These are phyloP conservation scores for Melieria picta DNA, from an alignment of 2,888 invertebrate species.

Conservation along the genomic window DNA sequence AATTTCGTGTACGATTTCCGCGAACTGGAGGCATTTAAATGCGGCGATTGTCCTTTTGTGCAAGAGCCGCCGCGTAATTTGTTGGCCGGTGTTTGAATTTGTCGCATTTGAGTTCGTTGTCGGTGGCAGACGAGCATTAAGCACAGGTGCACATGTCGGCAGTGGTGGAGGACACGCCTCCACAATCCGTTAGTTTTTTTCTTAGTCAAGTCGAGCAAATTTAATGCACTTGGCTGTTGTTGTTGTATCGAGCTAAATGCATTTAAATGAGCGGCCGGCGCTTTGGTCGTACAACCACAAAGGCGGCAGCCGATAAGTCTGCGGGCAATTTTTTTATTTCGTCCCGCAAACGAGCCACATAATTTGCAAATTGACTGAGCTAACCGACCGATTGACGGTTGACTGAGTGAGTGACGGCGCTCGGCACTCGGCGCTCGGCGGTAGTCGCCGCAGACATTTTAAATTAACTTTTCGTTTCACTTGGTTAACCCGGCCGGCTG, in stretches of 20 bases:
- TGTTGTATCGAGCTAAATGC: background rate
- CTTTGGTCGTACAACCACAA: constrained; percentile 9
- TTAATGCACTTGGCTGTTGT: too few relatives aligned
- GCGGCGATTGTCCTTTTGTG: constrained; percentile 1
- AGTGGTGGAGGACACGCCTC: constrained; percentile 4
- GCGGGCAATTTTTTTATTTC: constrained; percentile 2
- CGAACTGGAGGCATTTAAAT: constrained; percentile 11
- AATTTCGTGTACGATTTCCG: constrained; percentile 4
- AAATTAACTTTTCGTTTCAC: constrained; percentile 41
- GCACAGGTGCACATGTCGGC: background rate
- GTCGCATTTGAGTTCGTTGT: background rate
- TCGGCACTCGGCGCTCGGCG: background rate
- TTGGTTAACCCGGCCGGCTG: constrained; percentile 31
- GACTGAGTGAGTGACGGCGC: constrained; percentile 19
- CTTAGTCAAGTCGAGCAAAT: too few relatives aligned
- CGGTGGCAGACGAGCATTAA: background rate
- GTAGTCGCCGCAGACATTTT: constrained; percentile 27
- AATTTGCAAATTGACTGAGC: constrained; percentile 36
- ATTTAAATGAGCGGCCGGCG: constrained; percentile 15
- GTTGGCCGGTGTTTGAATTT: background rate
- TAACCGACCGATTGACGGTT: constrained; percentile 15
- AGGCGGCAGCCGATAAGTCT: background rate
- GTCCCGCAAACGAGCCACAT: constrained; percentile 31
- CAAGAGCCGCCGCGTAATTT: constrained; percentile 24
- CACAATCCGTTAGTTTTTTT: constrained; percentile 10